Evolutionary conservation across 2,113 vertebrate genomes (phyloP).

Genomic region (Cyanoramphus novaezelandiae): DNA sequence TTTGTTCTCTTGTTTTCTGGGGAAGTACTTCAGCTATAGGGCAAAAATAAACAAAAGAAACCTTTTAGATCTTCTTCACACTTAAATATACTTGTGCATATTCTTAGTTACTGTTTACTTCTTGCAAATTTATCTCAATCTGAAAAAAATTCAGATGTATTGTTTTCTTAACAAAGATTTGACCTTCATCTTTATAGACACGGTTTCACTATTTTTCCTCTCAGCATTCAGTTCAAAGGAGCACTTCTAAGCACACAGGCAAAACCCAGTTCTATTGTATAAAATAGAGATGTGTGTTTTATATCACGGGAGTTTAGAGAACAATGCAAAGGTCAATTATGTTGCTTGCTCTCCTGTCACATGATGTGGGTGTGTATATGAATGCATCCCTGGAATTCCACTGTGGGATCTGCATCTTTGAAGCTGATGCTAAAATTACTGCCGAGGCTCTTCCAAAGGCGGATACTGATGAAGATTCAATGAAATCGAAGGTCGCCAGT

Average conservation of each 20-base stretch:
- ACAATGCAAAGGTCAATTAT: slow-evolving; percentile 76
- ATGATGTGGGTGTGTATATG: slow-evolving; percentile 59
- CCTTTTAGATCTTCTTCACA: slow-evolving; percentile 3
- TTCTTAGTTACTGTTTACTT: slow-evolving; percentile 47
- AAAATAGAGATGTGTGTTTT: slow-evolving; percentile 38
- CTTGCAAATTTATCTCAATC: neutral
- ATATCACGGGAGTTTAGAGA: slow-evolving; percentile 49
- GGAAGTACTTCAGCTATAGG: neutral
- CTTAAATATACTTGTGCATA: neutral
- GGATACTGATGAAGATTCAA: slow-evolving; percentile 92
- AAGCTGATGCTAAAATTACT: slow-evolving; percentile 86
- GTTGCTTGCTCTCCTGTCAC: slow-evolving; percentile 62
- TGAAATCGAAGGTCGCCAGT: slow-evolving; percentile 98
- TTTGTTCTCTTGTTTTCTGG: neutral
- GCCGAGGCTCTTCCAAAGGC: slow-evolving; percentile 70
- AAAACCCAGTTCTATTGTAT: neutral
- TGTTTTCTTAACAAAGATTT: neutral
- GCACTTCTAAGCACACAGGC: neutral
- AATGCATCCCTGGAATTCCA: slow-evolving; percentile 85
- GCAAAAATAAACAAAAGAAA: slow-evolving; percentile 6
- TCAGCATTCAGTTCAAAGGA: slow-evolving; percentile 41
- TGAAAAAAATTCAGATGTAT: neutral
- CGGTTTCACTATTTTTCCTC: neutral
- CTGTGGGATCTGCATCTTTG: slow-evolving; percentile 84
- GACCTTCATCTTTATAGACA: slow-evolving; percentile 20